Base-by-base conservation (phyloP, 2,888 invertebrate species). In the Malthinus seriepunctatus region DNA sequence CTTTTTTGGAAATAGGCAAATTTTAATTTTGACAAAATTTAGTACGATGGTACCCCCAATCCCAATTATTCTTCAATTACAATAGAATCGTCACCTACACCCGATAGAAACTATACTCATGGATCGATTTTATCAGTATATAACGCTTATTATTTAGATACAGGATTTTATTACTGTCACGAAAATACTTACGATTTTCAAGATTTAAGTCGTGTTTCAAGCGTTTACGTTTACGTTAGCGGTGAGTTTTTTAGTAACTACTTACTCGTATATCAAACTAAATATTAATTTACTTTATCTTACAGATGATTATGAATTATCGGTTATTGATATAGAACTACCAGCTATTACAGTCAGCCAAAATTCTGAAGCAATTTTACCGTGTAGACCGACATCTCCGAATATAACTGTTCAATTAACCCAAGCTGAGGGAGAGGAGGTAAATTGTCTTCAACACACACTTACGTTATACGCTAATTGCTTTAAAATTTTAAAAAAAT, bases 361-460 rank as follows among this genome's bases (percentile, higher is more conserved):
- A 61, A 76, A 79, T 61, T 71, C 69, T 1, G 72, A 78, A 14
- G 77, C 80, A 0, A 69, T 81, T 0, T 81, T 89, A 64, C 86
- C 87, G 14, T 89, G 89, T 69, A 82, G 84, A 45, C 87, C 88
- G 4, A 83, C 88, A 1, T 81, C 84, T 45, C 87, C 87, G 1
- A 76, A 81, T 56, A 78, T 84, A 1, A 73, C 78, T 11, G 85
- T 88, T 1, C 63, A 75, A 38, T 71, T 85, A 6, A 71, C 68
- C 10, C 69, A 67, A 61, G 65, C 65, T 12, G 76, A 67, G 10
- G 78, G 73, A 54, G 72, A 74, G 32, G 73, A 78, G 72, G 82
- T 82, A 72, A 67, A 58, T 42, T 23, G 23, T 23, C 23, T 23
- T 23, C 23, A 23, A 23, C n/a, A n/a, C n/a, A n/a, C 5, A 5